These are phyloP conservation scores for Tachyglossus aculeatus DNA, from an alignment of 2,797 vertebrate genomes.

Conservation along the genomic window DNA sequence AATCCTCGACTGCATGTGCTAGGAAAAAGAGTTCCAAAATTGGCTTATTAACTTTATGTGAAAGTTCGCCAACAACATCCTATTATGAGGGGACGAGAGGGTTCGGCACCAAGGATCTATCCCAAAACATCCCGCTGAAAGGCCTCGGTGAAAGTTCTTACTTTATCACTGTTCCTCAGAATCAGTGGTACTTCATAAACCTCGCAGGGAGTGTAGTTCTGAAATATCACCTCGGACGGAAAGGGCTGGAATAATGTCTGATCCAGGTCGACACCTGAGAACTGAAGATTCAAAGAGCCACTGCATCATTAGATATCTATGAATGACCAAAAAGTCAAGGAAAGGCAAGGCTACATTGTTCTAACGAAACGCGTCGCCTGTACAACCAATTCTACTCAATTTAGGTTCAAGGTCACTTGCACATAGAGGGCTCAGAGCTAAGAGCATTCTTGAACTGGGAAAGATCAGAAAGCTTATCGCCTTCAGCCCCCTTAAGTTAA, in stretches of 20 bases:
- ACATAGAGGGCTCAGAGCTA: not conserved
- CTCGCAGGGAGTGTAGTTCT: slow-evolving; percentile 79
- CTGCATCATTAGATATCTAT: not conserved
- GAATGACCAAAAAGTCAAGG: not conserved
- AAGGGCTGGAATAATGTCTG: slow-evolving; percentile 84
- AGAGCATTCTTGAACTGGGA: not conserved
- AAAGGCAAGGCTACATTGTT: not conserved
- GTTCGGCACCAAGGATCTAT: not conserved
- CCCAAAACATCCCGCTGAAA: not conserved
- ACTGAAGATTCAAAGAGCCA: slow-evolving; percentile 65
- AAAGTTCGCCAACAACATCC: not conserved
- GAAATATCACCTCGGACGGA: slow-evolving; percentile 87
- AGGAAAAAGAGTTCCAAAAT: no score
- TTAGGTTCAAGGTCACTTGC: not conserved
- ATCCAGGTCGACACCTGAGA: slow-evolving; percentile 73
- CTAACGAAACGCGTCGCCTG: not conserved
- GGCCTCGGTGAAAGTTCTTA: slow-evolving; percentile 17
- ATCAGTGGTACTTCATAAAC: slow-evolving; percentile 78
- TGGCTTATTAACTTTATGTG: not conserved
- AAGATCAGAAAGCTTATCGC: not conserved
- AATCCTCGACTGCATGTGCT: not conserved
- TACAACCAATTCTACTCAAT: not conserved
- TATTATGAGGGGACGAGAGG: not conserved
- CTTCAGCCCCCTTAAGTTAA: slow-evolving; percentile 1
- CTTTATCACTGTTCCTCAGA: slow-evolving; percentile 84